A percentile compares a stretch with the other conserved stretches of the same genome.
Evolutionary conservation across 2,888 invertebrate genomes (phyloP).

Genomic region (Maniola hyperantus): DNA sequence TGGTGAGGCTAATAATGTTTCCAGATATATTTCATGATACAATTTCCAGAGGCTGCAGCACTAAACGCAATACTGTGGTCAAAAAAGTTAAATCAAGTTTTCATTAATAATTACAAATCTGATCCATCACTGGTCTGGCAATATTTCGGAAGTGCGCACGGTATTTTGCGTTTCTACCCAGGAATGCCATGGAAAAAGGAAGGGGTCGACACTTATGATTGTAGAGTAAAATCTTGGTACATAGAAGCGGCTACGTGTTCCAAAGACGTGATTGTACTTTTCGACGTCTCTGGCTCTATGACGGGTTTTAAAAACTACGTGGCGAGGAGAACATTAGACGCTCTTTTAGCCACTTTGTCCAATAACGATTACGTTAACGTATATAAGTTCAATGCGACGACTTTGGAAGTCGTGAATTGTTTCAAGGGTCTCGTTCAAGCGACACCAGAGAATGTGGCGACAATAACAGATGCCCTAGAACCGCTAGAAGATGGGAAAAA

Average conservation of each 20-base stretch:
- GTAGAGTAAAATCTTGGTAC: conserved; percentile 96
- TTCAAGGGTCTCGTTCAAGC: conserved; percentile 94
- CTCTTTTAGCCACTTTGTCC: conserved; percentile 96
- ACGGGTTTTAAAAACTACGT: conserved; percentile 89
- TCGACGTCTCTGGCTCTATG: conserved; percentile 99
- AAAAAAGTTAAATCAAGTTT: conserved; percentile 90
- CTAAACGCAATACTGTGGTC: conserved; percentile 91
- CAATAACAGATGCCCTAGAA: conserved; percentile 87
- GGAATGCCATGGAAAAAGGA: conserved; percentile 86
- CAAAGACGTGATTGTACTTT: conserved; percentile 97
- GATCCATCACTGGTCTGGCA: conserved; percentile 98
- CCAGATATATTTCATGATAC: background rate
- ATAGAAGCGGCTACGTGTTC: conserved; percentile 99
- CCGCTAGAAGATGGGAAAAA: conserved; percentile 60
- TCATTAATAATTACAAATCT: conserved; percentile 91
- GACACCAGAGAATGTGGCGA: conserved; percentile 90
- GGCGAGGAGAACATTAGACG: conserved; percentile 92
- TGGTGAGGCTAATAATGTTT: background rate
- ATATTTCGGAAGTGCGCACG: conserved; percentile 97
- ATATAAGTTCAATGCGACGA: conserved; percentile 89
- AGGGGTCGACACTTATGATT: conserved; percentile 91
- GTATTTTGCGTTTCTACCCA: conserved; percentile 96
- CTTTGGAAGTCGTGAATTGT: conserved; percentile 91
- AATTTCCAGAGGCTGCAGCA: conserved; percentile 58
- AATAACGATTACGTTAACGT: conserved; percentile 99